phyloP scores from a whole-genome alignment of 1,140 invertebrate species.

The Phortica variegata region DNA sequence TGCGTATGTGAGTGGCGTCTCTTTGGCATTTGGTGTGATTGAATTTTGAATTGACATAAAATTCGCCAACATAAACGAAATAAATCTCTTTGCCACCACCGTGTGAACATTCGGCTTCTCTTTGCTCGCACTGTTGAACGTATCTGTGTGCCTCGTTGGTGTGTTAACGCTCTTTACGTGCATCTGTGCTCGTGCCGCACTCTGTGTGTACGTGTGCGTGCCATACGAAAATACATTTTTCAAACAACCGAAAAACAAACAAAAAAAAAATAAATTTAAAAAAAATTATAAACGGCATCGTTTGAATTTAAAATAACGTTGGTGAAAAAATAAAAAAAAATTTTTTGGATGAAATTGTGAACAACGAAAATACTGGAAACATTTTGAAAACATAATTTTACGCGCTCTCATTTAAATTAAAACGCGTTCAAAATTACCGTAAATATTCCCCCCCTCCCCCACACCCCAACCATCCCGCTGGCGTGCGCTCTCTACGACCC shows the following conservation, averaged over 20 bases:
- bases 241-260: constrained; percentile 2
- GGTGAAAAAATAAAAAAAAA: neutral
- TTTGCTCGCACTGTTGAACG: constrained; percentile 8
- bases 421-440: constrained; percentile 56
- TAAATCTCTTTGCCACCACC: constrained; percentile 33
- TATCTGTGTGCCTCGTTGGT: constrained; percentile 14
- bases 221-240: constrained; percentile 15
- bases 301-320: constrained; percentile 18
- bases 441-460: constrained; percentile 58
- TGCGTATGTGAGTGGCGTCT: too few relatives aligned
- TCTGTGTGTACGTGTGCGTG: constrained; percentile 33
- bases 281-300: constrained; percentile 14
- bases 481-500: constrained; percentile 58
- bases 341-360: neutral
- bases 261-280: too few relatives aligned
- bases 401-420: constrained; percentile 29
- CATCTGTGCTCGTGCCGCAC: neutral
- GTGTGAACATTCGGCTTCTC: constrained; percentile 15
- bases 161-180: constrained; percentile 8
- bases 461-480: constrained; percentile 58
- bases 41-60: too few relatives aligned
- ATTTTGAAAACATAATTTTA: constrained; percentile 6
- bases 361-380: constrained; percentile 1
- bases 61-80: too few relatives aligned
- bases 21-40: too few relatives aligned